Base-by-base conservation (phyloP, 2,888 invertebrate species). In the Nymphalis c-album region DNA sequence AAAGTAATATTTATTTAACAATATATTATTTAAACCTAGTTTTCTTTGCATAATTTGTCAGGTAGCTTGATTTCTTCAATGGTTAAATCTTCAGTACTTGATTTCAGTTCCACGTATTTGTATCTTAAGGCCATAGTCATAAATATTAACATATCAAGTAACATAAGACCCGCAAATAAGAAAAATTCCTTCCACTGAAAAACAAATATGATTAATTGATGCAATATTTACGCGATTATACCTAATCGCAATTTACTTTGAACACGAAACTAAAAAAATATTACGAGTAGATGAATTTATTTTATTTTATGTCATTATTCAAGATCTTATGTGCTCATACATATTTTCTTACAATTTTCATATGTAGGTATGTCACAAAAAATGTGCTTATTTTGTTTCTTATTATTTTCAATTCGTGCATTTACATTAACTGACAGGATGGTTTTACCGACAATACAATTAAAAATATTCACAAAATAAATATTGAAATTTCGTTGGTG, bases 121-220 rank as follows among this genome's bases (percentile, higher is more conserved):
- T 98, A 99, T 73, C 94, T 94, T 81, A 94, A 93, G 0, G 98
- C 95, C 94, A 99, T 94, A 7, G 94, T 82, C 31, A 95, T 94
- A 82, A 99, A 98, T 46, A 98, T 89, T 0, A 96, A 69, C 93
- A 98, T 97, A 76, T 97, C 97, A 1, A 94, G 82, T 46, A 95
- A 81, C 98, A 99, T 98, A 48, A 98, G 88, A 0, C 93, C 95
- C 62, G 97, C 96, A 84, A 98, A 98, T 57, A 98, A 89, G 86
- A 97, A 95, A 86, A 98, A 97, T 84, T 98, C 97, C 72, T 94
- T 94, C 69, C 96, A 95, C 97, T 98, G 94, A 69, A 76, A 77
- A 35, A 6, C 51, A 58, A 63, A 59, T 10, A 10, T 40, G 35
- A 40, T 40, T 40, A 40, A 40, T 40, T 10, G 10, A 40, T 10